Base-by-base conservation (phyloP, 1,140 invertebrate species). In the Lutraria rhynchaena region DNA sequence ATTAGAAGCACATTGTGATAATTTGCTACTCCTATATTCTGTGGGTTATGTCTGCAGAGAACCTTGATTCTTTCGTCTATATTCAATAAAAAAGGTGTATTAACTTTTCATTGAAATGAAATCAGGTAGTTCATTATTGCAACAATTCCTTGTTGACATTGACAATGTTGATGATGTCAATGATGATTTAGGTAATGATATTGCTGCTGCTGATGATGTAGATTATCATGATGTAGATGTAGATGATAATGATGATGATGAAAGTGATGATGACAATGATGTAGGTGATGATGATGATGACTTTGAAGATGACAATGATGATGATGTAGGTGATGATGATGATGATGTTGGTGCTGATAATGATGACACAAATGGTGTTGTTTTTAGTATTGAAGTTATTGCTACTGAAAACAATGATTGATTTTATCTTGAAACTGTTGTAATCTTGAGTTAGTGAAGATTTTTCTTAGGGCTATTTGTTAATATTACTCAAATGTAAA, bases 101-200 rank as follows among this genome's bases (percentile, higher is more conserved):
- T 53, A 53, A 53, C 51, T 4, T 4, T 24, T 4, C 19, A n/a
- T 9, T 53, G 51, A n/a, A 53, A 53, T 53, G 19, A n/a, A n/a
- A 53, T 53, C 1, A 24, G 19, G 19, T 53, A 1, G 67, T 76
- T 75, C 46, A 88, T 89, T 84, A 90, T 93, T 49, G 90, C 92
- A 74, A 91, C 35, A 24, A 74, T 27, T 24, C n/a, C 51, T 65
- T 74, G 49, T 80, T 29, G 46, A 81, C 37, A 37, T 53, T 73
- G 11, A 22, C 51, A 27, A 78, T 67, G 37, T 46, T 55, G 53
- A 51, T 80, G 22, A 58, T 63, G 19, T 24, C 35, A 1, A 77
- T 37, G 44, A 44, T 49, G 46, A 61, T 55, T 11, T 61, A 33
- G 44, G 78, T 67, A 41, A 49, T 63, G 49, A 57, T 69, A 44